Base-by-base conservation (phyloP, 2,888 invertebrate genomes). In the Caenorhabditis sp. region DNA sequence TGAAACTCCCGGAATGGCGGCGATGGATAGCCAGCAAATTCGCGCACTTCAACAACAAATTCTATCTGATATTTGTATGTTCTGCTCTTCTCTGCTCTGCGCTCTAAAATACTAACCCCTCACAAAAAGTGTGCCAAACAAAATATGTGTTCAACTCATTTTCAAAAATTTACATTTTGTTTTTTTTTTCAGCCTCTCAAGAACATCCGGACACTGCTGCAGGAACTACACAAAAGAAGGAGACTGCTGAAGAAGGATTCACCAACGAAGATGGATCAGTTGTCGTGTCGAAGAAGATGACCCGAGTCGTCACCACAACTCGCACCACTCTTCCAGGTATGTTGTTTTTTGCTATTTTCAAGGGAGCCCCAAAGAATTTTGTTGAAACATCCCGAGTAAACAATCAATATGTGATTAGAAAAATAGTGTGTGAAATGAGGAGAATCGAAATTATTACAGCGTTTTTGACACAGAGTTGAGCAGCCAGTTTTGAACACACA, bases 261-360 rank as follows among this genome's bases (percentile, higher is more conserved):
- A 81, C 86, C 60, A 84, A 83, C 60, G 86, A 84, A 24, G 86
- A 88, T 63, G 87, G 87, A 58, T 81, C 83, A 31, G 82, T 87
- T 26, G 83, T 86, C 37, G 84, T 88, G 14, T 82, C 85, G 66
- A 88, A 87, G 77, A 84, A 83, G 77, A 83, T 86, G 81, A 87
- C 86, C 6, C 79, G 88, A 49, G 81, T 85, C 23, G 84, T 88
- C 62, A 88, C 88, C 26, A 88, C 88, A 21, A 87, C 86, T 8
- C 76, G 83, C 49, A 86, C 87, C 36, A 80, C 81, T 43, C 75
- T 83, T 58, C 84, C 84, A 76, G 87, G 87, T 86, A 53, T 68
- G 49, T 4, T 21, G 2, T 37, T 27, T 57, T 57, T n/a, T n/a
- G n/a, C n/a, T n/a, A n/a, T n/a, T n/a, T n/a, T n/a, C n/a, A n/a